A percentile compares a stretch with the other conserved stretches of the same genome.
Evolutionary conservation across 2,113 vertebrate genomes (phyloP).

Genomic region (Psilopsiagon aymara): DNA sequence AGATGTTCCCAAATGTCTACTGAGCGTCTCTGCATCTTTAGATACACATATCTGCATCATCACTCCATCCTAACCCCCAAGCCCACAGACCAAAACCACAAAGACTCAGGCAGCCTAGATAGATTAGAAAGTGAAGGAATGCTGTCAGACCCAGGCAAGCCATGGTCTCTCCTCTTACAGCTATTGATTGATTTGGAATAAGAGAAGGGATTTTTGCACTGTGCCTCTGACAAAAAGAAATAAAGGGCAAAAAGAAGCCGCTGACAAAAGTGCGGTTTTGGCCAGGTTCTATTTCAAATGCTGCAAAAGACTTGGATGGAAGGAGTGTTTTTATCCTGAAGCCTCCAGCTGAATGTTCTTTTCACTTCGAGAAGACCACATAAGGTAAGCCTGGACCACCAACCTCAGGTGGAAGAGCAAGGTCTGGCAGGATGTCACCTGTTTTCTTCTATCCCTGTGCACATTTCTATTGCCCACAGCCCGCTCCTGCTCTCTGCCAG

Average conservation of each 20-base stretch:
- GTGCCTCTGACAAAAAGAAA: background rate
- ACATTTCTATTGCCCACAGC: slow-evolving; percentile 63
- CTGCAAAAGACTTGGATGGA: background rate
- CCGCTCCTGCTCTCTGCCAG: slow-evolving; percentile 68
- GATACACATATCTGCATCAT: background rate
- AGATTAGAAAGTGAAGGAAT: background rate
- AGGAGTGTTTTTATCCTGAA: background rate
- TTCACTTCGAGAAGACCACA: slow-evolving; percentile 60
- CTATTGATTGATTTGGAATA: background rate
- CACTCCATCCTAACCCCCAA: background rate
- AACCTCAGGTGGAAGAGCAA: slow-evolving; percentile 39
- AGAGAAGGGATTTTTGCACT: background rate
- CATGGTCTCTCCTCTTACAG: background rate
- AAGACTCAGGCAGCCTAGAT: background rate
- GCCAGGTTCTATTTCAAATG: background rate
- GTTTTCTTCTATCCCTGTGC: slow-evolving; percentile 56
- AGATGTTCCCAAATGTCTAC: background rate
- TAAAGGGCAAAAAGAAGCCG: background rate
- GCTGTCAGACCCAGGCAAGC: background rate
- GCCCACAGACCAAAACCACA: background rate
- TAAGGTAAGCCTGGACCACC: slow-evolving; percentile 48
- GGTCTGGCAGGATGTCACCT: slow-evolving; percentile 66
- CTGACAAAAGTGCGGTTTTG: background rate
- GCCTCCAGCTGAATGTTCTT: background rate
- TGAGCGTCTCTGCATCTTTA: background rate